A percentile compares a stretch with the other conserved stretches of the same genome.
These are phyloP conservation scores for Lissocephala sabroskyi DNA, from an alignment of 2,888 invertebrate genomes.

Conservation along the genomic window DNA sequence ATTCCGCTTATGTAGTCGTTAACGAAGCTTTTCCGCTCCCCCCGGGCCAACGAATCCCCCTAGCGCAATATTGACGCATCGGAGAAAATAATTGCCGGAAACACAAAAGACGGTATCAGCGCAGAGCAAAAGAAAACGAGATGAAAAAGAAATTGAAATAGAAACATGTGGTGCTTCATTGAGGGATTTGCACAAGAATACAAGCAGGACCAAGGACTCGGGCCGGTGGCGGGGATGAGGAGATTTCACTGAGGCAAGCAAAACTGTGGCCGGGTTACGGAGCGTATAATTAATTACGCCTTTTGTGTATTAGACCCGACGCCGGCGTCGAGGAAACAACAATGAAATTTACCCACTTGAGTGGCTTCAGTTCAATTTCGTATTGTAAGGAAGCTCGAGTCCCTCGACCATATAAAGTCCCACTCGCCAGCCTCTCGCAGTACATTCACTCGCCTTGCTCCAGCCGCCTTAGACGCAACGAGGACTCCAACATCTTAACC, in stretches of 20 bases:
- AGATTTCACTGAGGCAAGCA: too few species aligned
- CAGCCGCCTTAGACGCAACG: conserved; percentile 4
- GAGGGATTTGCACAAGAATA: conserved; percentile 3
- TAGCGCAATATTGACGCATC: conserved; percentile 45
- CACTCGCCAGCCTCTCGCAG: conserved; percentile 16
- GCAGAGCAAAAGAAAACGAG: conserved; percentile 28
- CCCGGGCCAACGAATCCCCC: conserved; percentile 7
- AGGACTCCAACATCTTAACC: neutral
- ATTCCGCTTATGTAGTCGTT: conserved; percentile 57
- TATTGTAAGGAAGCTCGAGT: conserved; percentile 17
- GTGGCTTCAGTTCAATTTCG: conserved; percentile 57
- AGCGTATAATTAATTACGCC: conserved; percentile 55
- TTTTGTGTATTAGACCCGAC: neutral
- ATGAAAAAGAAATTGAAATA: conserved; percentile 32
- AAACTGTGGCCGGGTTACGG: conserved; percentile 21
- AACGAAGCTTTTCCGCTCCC: conserved; percentile 7
- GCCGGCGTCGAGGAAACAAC: neutral
- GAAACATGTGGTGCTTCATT: conserved; percentile 27
- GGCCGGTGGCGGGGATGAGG: neutral
- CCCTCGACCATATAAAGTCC: neutral
- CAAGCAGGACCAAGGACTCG: neutral
- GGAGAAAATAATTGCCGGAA: conserved; percentile 62
- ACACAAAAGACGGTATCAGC: conserved; percentile 46
- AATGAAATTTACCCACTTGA: conserved; percentile 24
- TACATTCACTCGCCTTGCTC: conserved; percentile 47